Base-by-base conservation (phyloP, 2,113 vertebrate species). In the Macroglossus sobrinus region DNA sequence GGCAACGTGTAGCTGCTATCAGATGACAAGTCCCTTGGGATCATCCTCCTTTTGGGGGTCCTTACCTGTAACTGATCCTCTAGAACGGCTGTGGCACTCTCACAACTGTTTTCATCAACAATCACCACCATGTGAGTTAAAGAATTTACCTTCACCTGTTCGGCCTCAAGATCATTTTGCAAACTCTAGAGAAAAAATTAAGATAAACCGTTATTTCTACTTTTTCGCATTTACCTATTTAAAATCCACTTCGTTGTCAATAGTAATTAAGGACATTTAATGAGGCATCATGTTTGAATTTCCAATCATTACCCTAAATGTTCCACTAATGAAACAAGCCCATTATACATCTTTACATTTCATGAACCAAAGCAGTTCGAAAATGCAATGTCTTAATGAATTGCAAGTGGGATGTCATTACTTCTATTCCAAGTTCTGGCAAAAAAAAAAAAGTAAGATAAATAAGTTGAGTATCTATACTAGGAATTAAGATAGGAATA, bases 91-190 rank as follows among this genome's bases (percentile, higher is more conserved):
- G 99, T 99, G 87, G 99, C 99, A 35, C 98, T 98, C 98, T 99
- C 99, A 0, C 99, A 99, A 4, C 98, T 99, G 98, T 99, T 99
- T 97, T 99, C 99, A 97, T 99, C 99, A 3, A 99, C 99, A 71
- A 99, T 99, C 2, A 99, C 99, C 1, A 99, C 99, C 99, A 99
- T 99, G 98, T 99, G 99, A 0, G 99, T 99, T 45, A 99, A 97
- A n/a, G 99, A 99, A 97, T 99, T 99, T 1, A 99, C 99, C 95
- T 99, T 99, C 96, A 99, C 99, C 97, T 99, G 99, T 89, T 99
- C 99, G 33, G 98, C 93, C 98, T 99, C 99, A 89, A 99, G 98
- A 97, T 99, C 99, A 93, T 97, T 99, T 98, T 99, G 99, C 84
- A 99, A 98, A 93, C 95, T 98, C 99, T 99, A 91, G 95, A 95